These are phyloP conservation scores for Nymphalis urticae DNA, from an alignment of 2,888 invertebrate genomes.

Conservation along the genomic window DNA sequence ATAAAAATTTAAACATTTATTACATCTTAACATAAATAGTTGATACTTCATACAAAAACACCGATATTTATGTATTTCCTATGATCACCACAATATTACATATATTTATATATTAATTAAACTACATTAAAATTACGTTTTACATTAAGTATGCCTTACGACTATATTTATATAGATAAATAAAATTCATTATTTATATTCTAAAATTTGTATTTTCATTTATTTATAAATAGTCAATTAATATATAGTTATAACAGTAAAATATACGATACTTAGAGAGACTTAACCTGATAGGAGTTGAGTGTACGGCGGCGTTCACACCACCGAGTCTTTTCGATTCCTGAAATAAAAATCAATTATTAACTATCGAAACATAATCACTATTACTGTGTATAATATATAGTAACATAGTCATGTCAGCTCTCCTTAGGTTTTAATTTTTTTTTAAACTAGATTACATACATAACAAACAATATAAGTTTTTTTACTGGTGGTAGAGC, in stretches of 20 bases:
- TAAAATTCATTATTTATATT: conserved; percentile 49
- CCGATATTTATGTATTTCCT: too few relatives aligned
- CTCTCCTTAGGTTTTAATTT: too few relatives aligned
- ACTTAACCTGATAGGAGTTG: conserved; percentile 63
- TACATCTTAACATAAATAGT: too few relatives aligned
- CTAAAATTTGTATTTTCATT: conserved; percentile 73
- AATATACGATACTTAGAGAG: conserved; percentile 64
- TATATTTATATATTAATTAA: background rate
- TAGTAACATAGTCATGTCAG: too few relatives aligned
- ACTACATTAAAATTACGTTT: background rate
- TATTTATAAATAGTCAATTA: conserved; percentile 79
- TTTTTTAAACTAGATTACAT: too few relatives aligned
- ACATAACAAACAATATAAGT: too few relatives aligned
- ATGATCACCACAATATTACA: background rate
- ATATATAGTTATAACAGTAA: conserved; percentile 71
- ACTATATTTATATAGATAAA: conserved; percentile 14
- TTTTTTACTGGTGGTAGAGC: too few relatives aligned
- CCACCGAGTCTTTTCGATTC: conserved; percentile 80
- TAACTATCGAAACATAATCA: background rate
- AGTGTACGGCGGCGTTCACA: conserved; percentile 52
- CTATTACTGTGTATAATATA: too few relatives aligned
- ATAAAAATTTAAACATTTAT: too few relatives aligned
- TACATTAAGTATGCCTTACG: background rate
- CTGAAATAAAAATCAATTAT: conserved; percentile 55
- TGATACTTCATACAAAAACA: too few relatives aligned